Conservation (phyloP, 2,113 vertebrate genomes). For the Crotalus horridus region DNA sequence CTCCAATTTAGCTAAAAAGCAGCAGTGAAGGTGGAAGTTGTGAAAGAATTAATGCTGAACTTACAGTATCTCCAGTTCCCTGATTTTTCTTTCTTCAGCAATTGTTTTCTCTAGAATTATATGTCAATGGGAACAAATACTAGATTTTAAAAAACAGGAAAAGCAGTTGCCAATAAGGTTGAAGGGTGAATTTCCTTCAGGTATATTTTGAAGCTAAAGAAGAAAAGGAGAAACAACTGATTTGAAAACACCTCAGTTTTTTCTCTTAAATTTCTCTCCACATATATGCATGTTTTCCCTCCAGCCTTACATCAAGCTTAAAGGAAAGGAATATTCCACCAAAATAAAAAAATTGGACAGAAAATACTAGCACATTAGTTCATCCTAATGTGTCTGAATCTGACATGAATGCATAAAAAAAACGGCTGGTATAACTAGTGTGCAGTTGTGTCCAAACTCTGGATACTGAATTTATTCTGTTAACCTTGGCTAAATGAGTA, state of each 20-base stretch:
- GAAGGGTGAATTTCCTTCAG: background rate
- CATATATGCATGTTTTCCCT: background rate
- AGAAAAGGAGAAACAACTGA: background rate
- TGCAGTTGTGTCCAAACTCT: background rate
- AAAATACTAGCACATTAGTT: background rate
- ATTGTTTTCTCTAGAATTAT: background rate
- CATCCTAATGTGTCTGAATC: background rate
- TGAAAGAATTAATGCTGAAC: background rate
- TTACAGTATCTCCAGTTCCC: background rate
- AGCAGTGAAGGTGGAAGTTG: background rate
- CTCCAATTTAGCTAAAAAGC: background rate
- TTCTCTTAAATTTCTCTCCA: background rate
- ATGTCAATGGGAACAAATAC: background rate
- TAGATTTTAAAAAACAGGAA: background rate
- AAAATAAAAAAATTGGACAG: background rate
- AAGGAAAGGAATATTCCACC: background rate
- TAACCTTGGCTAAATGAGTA: background rate
- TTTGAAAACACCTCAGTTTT: background rate
- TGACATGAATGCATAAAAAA: background rate
- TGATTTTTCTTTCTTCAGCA: background rate
- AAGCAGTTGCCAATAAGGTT: background rate
- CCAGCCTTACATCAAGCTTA: background rate
- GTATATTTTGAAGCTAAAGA: background rate
- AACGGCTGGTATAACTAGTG: background rate
- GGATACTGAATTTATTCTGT: background rate